Percentiles rank a stretch among this genome's conserved stretches.
phyloP scores from a whole-genome alignment of 2,113 vertebrate genomes.

The Tachycineta bicolor region DNA sequence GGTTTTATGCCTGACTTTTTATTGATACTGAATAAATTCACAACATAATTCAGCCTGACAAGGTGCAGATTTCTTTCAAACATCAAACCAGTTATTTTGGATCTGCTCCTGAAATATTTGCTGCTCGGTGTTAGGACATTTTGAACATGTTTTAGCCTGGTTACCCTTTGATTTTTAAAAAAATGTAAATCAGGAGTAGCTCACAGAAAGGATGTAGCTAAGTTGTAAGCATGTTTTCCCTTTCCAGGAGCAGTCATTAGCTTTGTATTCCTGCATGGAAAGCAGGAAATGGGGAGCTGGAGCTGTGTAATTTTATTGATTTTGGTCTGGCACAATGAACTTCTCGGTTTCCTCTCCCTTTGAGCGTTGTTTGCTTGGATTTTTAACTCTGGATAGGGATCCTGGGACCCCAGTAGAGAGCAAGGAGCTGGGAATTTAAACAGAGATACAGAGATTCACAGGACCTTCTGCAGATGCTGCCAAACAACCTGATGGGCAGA shows the following conservation, averaged over 20 bases:
- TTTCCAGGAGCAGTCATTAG: conserved; percentile 31
- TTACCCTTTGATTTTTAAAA: not conserved
- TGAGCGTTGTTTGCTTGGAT: not conserved
- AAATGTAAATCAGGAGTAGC: not conserved
- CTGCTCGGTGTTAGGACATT: not conserved
- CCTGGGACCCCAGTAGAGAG: not conserved
- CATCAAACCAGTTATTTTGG: conserved; percentile 13
- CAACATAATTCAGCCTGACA: not conserved
- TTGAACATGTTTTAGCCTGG: not conserved
- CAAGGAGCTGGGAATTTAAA: not conserved
- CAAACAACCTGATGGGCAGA: not conserved
- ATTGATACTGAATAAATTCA: not conserved
- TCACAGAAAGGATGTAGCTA: not conserved
- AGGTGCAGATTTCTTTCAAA: not conserved
- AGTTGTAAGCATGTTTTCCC: not conserved
- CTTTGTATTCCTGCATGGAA: not conserved
- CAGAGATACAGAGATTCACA: not conserved
- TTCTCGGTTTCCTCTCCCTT: not conserved
- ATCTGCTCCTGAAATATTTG: not conserved
- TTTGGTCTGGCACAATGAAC: conserved; percentile 48
- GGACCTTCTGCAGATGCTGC: not conserved
- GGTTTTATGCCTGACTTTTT: not conserved
- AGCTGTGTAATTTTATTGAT: conserved; percentile 18
- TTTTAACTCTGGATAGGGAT: not conserved
- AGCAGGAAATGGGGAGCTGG: conserved; percentile 11